Base-by-base conservation (phyloP, 2,888 invertebrate genomes). In the Lasioglossum zephyrum region DNA sequence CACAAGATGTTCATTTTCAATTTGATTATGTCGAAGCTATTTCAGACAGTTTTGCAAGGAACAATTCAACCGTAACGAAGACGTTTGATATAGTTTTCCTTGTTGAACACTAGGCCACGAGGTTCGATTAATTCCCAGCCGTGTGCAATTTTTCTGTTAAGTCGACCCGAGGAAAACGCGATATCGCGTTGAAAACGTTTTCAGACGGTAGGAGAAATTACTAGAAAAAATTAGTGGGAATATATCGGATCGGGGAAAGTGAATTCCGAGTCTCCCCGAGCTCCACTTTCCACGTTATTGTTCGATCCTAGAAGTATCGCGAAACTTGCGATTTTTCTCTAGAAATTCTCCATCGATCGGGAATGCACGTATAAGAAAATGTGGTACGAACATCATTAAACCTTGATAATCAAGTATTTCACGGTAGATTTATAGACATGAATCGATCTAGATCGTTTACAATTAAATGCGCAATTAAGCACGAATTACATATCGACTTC, bases 181-280 rank as follows among this genome's bases (percentile, higher is more conserved):
- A 22, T 36, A 39, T n/a, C 36, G 36, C 39, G 69, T 22, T 69
- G 22, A 39, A 69, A 22, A 70, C 41, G 44, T 53, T 47, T n/a
- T 70, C 36, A 26, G 16, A 22, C 39, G 53, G 74, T 57, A 44
- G 44, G 44, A 31, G 44, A 66, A 73, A 79, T 79, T 63, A 47
- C 73, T 41, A 63, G 22, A 63, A 70, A 41, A 70, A 70, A 41
- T 41, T 41, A n/a, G 11, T 41, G 26, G 53, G 31, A 66, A 82
- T 18, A 22, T 66, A 22, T 66, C 41, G 26, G 53, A 26, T 26
- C 70, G 57, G 73, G 60, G 73, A 79, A 79, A 79, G 79, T 63
- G 79, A 79, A 79, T 79, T 79, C 79, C 73, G 60, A 47, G 36
- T 39, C 44, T 73, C 36, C 47, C 2, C 31, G 36, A 63, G 73